These are phyloP conservation scores for Drosophila prosaltans DNA, from an alignment of 1,140 invertebrate species.

Conservation along the genomic window DNA sequence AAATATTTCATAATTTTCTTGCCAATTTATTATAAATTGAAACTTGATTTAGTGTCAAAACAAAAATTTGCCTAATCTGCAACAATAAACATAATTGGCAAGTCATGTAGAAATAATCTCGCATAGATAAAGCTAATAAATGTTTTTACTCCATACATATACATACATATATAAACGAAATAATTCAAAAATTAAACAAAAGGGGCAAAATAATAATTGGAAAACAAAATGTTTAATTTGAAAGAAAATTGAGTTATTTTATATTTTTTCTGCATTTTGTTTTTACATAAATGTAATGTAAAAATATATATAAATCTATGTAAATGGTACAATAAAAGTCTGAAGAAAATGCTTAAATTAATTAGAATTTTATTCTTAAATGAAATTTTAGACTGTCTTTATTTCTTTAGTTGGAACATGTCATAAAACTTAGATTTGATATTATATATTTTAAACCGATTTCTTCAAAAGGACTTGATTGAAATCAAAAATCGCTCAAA, in stretches of 20 bases:
- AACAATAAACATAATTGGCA: conserved; percentile 11
- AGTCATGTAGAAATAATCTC: not conserved
- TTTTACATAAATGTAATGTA: not conserved
- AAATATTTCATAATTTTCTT: conserved; percentile 4
- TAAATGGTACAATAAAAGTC: no score
- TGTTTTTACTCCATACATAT: not conserved
- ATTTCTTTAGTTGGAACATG: no score
- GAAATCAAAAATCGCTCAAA: no score
- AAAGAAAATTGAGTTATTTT: not conserved
- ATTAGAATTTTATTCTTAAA: no score
- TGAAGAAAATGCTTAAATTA: no score
- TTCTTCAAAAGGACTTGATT: no score
- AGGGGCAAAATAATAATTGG: not conserved
- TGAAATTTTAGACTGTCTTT: no score
- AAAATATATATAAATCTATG: not conserved
- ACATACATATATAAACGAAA: not conserved
- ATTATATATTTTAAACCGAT: no score
- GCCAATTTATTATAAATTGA: conserved; percentile 8
- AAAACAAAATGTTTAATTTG: not conserved
- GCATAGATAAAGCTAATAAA: conserved; percentile 2
- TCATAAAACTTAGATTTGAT: no score
- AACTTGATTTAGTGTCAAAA: conserved; percentile 1
- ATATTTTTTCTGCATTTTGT: not conserved
- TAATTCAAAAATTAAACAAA: not conserved
- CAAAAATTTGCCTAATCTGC: conserved; percentile 1